Conservation (phyloP, 2,888 invertebrate species). For the Hyposoter dolosus region DNA sequence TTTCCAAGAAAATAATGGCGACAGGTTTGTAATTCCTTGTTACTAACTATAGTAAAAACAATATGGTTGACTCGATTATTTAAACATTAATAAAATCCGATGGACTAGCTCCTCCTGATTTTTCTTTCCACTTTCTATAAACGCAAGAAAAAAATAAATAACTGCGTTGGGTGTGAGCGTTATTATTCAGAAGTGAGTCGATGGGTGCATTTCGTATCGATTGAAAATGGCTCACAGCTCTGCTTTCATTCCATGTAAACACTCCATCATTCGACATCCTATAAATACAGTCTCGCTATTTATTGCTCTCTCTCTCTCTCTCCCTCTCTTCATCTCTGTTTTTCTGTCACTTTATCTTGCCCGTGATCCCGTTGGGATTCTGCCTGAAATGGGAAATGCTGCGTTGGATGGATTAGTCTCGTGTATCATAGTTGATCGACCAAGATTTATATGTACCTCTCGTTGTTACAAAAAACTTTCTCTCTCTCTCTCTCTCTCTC, state of each 20-base stretch:
- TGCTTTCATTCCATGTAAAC: slow-evolving; percentile 54
- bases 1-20: neutral
- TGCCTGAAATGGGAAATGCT: slow-evolving; percentile 10
- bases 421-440: slow-evolving; percentile 24
- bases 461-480: neutral
- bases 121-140: neutral
- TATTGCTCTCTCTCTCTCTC: slow-evolving; percentile 4
- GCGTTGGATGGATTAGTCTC: slow-evolving; percentile 36
- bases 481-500: neutral
- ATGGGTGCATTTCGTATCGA: slow-evolving; percentile 26
- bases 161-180: neutral
- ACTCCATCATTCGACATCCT: slow-evolving; percentile 49
- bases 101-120: neutral
- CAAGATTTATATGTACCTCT: slow-evolving; percentile 29
- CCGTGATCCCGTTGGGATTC: slow-evolving; percentile 19
- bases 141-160: neutral
- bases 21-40: neutral
- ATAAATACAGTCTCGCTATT: slow-evolving; percentile 32
- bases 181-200: neutral
- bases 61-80: neutral
- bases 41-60: neutral
- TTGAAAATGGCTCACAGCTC: slow-evolving; percentile 50
- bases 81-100: neutral
- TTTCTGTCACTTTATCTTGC: slow-evolving; percentile 14
- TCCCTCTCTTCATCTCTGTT: slow-evolving; percentile 8